Percentiles rank a stretch among this genome's conserved stretches.
Evolutionary conservation across 1,140 invertebrate genomes (phyloP).

Genomic region (Papilio aristodemus): DNA sequence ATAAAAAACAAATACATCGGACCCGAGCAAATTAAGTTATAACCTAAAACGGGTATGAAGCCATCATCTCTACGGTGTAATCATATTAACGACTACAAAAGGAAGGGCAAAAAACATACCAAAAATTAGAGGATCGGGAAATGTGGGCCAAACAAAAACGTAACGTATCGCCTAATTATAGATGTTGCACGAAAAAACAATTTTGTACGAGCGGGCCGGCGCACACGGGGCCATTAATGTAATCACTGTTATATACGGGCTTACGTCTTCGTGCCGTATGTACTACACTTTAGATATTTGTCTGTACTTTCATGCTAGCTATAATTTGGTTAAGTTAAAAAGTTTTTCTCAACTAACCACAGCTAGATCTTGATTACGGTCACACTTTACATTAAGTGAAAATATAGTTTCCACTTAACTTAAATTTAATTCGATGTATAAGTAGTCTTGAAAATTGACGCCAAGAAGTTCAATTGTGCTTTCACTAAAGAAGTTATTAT

Average conservation of each 20-base stretch:
- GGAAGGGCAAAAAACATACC: constrained; percentile 72
- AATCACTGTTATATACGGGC: constrained; percentile 21
- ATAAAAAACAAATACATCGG: constrained; percentile 78
- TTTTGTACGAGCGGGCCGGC: constrained; percentile 64
- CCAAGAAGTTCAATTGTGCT: too few relatives aligned
- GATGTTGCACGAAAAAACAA: constrained; percentile 77
- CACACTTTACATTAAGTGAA: neutral
- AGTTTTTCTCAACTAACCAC: neutral
- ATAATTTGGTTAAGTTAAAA: neutral
- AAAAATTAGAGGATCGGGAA: constrained; percentile 79
- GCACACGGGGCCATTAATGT: constrained; percentile 56
- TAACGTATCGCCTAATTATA: constrained; percentile 80
- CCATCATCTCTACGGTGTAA: constrained; percentile 79
- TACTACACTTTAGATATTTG: neutral
- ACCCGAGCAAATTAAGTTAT: constrained; percentile 79
- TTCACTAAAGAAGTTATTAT: too few relatives aligned
- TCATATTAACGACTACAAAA: constrained; percentile 81
- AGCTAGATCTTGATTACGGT: neutral
- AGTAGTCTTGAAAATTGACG: too few relatives aligned
- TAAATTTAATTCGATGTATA: too few relatives aligned
- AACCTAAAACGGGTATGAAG: constrained; percentile 80
- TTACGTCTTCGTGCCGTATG: constrained; percentile 8
- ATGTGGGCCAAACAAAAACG: constrained; percentile 80
- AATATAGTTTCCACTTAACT: constrained; percentile 12
- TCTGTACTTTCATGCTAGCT: neutral